phyloP scores from a whole-genome alignment of 2,113 vertebrate genomes.

The Chelonoidis abingdonii region DNA sequence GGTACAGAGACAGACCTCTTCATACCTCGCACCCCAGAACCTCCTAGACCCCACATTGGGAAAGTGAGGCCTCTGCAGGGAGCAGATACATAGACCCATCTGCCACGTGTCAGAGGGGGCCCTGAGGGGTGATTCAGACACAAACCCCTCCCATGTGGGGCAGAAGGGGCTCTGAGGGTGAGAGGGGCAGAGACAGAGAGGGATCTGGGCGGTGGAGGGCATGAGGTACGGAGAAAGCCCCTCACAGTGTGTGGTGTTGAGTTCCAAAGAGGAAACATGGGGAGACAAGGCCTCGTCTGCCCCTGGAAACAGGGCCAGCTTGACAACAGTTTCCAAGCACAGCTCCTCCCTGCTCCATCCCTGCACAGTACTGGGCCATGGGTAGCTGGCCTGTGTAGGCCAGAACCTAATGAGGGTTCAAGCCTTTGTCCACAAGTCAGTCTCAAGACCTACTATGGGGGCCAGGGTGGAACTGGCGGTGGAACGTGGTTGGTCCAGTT shows the following conservation, averaged over 20 bases:
- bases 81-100: neutral
- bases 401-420: neutral
- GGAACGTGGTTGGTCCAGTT: neutral
- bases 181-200: neutral
- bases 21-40: neutral
- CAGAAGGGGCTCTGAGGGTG: neutral
- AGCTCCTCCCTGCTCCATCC: neutral
- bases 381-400: neutral
- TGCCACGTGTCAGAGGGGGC: neutral
- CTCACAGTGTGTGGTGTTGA: neutral
- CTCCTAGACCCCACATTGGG: neutral
- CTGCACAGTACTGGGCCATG: neutral
- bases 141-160: neutral
- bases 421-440: neutral
- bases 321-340: neutral
- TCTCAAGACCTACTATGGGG: neutral
- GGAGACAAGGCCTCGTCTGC: neutral
- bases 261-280: neutral
- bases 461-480: rapidly evolving
- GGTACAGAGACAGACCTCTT: neutral
- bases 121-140: neutral
- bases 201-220: neutral
- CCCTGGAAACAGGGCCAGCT: neutral
- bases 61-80: neutral
- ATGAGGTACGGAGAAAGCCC: neutral